A percentile compares a stretch with the other conserved stretches of the same genome.
phyloP scores from a whole-genome alignment of 2,797 vertebrate species.

The Malacoctenus gilli region DNA sequence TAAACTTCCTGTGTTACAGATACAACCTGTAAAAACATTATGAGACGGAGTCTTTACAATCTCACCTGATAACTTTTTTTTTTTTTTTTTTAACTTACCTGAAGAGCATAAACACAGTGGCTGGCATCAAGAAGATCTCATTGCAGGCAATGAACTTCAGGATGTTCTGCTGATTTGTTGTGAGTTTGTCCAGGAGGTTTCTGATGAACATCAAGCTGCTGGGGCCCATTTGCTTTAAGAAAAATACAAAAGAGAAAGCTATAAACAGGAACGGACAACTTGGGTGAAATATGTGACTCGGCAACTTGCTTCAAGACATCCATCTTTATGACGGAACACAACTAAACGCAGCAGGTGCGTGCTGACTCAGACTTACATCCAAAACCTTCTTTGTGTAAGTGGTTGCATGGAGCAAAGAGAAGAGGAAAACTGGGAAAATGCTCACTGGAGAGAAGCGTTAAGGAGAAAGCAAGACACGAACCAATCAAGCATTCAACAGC shows the following conservation, averaged over 20 bases:
- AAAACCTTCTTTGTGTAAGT: slow-evolving; percentile 98
- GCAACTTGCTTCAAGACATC: neutral
- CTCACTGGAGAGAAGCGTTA: slow-evolving; percentile 90
- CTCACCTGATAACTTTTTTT: no score
- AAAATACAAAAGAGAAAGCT: slow-evolving; percentile 4
- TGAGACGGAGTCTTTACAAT: no score
- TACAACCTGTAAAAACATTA: no score
- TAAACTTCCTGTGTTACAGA: no score
- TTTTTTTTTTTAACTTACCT: no score
- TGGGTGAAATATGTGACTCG: no score
- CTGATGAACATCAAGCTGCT: slow-evolving; percentile 90
- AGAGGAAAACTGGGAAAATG: slow-evolving; percentile 96
- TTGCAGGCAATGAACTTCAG: slow-evolving; percentile 98
- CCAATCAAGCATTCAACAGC: no score
- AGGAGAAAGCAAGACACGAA: slow-evolving; percentile 78
- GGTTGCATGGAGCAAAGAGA: slow-evolving; percentile 96
- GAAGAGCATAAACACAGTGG: slow-evolving; percentile 98
- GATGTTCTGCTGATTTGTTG: slow-evolving; percentile 96
- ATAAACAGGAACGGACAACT: slow-evolving; percentile 3
- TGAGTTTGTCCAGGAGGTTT: slow-evolving; percentile 92
- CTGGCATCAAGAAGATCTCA: slow-evolving; percentile 99
- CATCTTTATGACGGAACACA: no score
- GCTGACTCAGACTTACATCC: slow-evolving; percentile 88
- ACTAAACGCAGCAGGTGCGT: slow-evolving; percentile 4
- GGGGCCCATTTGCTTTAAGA: slow-evolving; percentile 87